phyloP scores from a whole-genome alignment of 2,113 vertebrate genomes.

The Sapajus apella region DNA sequence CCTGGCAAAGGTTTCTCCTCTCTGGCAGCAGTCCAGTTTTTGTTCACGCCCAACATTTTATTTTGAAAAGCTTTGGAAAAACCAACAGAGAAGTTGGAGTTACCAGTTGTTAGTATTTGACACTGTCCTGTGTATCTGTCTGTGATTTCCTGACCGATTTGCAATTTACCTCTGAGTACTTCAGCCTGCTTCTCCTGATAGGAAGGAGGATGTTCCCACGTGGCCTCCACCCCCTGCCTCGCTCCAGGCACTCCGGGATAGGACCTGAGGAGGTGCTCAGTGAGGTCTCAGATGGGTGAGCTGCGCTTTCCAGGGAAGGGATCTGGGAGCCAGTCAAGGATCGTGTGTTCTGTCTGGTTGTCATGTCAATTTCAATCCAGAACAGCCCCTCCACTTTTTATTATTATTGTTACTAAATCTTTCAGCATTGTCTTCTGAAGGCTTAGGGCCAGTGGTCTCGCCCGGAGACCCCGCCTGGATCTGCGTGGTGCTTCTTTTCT shows the following conservation, averaged over 20 bases:
- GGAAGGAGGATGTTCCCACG: neutral
- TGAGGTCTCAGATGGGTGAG: accelerated
- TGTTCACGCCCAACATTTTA: neutral
- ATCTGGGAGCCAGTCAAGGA: neutral
- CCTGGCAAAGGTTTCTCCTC: neutral
- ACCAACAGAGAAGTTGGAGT: neutral
- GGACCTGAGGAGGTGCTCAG: neutral
- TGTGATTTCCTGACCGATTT: neutral
- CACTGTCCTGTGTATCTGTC: neutral
- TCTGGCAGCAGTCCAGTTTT: neutral
- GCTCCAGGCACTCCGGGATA: no score
- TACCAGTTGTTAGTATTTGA: no score
- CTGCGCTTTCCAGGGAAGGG: neutral
- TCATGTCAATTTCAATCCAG: neutral
- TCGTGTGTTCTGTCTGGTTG: accelerated
- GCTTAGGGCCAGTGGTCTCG: neutral
- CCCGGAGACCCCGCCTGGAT: accelerated
- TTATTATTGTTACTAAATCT: neutral
- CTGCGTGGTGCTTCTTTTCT: neutral
- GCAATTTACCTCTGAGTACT: neutral
- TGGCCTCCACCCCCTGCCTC: neutral
- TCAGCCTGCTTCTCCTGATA: neutral
- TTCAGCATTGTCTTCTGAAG: neutral
- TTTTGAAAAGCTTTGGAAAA: neutral
- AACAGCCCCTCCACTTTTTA: neutral